Conservation (phyloP, 2,797 vertebrate species). For the Distichodus sexfasciatus region DNA sequence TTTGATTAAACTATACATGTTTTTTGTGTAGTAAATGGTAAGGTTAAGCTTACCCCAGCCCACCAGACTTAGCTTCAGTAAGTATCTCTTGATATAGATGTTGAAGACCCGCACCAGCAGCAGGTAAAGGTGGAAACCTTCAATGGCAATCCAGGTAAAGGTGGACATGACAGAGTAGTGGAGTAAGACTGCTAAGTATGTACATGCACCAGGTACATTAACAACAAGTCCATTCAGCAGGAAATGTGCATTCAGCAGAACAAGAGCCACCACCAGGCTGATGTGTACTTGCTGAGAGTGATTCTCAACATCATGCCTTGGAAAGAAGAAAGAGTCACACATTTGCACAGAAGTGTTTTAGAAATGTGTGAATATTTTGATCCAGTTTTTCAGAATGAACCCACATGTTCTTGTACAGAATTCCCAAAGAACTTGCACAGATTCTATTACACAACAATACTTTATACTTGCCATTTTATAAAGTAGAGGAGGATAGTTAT, state of each 20-base stretch:
- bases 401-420: no score
- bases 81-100: conserved; percentile 76
- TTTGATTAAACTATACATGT: no score
- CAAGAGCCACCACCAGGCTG: conserved; percentile 33
- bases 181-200: conserved; percentile 27
- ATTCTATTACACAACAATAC: no score
- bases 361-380: neutral
- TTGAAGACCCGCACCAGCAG: conserved; percentile 81
- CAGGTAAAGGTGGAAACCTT: conserved; percentile 84
- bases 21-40: no score
- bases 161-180: conserved; percentile 67
- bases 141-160: conserved; percentile 77
- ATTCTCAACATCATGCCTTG: conserved; percentile 20
- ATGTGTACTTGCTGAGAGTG: conserved; percentile 31
- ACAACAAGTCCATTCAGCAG: conserved; percentile 1
- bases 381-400: no score
- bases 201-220: neutral
- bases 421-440: no score
- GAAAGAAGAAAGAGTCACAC: neutral
- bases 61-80: conserved; percentile 77
- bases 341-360: neutral
- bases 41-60: conserved; percentile 80
- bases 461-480: conserved; percentile 16
- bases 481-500: conserved; percentile 24
- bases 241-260: conserved; percentile 41